These are phyloP conservation scores for Eupleurogrammus muticus DNA, from an alignment of 2,797 vertebrate genomes.

Conservation along the genomic window DNA sequence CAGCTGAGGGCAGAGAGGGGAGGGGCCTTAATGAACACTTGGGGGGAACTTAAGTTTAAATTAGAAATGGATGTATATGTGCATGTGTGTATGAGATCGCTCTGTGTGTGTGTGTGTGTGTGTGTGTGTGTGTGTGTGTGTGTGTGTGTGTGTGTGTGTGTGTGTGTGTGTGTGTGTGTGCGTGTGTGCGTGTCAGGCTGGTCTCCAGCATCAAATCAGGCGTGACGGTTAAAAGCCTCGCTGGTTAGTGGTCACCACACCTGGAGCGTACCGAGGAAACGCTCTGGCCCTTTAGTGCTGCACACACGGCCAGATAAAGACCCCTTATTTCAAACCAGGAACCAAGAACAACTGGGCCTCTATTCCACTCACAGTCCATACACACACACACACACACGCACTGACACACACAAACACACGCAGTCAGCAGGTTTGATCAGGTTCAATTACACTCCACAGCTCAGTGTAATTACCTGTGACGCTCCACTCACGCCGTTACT, in stretches of 20 bases:
- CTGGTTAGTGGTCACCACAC: constrained; percentile 71
- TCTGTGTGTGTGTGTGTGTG: constrained; percentile 6
- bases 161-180: constrained; percentile 30
- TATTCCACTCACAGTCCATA: constrained; percentile 58
- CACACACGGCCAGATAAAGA: constrained; percentile 69
- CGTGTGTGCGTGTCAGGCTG: constrained; percentile 39
- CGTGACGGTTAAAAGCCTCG: constrained; percentile 68
- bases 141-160: too few species aligned
- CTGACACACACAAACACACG: constrained; percentile 37
- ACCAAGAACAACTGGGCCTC: constrained; percentile 77
- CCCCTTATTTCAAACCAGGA: constrained; percentile 71
- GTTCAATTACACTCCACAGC: constrained; percentile 65
- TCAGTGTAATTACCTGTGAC: constrained; percentile 71
- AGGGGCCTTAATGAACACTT: constrained; percentile 50
- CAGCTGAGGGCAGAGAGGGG: constrained; percentile 2
- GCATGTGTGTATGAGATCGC: background rate
- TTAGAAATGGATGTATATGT: constrained; percentile 52
- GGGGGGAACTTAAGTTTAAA: constrained; percentile 49
- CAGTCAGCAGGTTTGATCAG: constrained; percentile 71
- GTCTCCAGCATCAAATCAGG: constrained; percentile 62
- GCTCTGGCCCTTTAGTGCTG: constrained; percentile 60
- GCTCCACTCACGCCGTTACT: constrained; percentile 56
- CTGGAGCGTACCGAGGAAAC: constrained; percentile 69
- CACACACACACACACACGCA: constrained; percentile 41
- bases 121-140: background rate